Evolutionary conservation across 1,140 invertebrate species (phyloP).

Genomic region (Chionoecetes opilio): DNA sequence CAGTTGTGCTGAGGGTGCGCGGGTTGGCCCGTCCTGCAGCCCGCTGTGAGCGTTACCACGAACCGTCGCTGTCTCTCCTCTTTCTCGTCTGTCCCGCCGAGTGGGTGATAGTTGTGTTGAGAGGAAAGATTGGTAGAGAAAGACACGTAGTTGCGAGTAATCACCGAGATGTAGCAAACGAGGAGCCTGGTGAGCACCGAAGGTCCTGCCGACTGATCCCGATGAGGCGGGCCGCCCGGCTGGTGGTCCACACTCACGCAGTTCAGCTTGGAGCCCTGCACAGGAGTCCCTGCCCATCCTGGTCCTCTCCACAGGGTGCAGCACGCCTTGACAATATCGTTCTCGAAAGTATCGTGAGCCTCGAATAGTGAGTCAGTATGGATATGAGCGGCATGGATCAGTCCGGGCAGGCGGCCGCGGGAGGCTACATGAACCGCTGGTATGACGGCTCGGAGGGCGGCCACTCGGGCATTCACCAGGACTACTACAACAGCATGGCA

Average conservation of each 20-base stretch:
- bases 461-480: conserved; percentile 77
- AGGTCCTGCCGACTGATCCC: conserved; percentile 58
- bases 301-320: background rate
- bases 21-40: conserved; percentile 62
- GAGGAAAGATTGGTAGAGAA: conserved; percentile 57
- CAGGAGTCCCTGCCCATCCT: background rate
- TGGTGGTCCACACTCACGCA: conserved; percentile 53
- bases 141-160: conserved; percentile 61
- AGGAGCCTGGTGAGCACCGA: conserved; percentile 39
- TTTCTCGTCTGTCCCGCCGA: conserved; percentile 21
- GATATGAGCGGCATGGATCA: conserved; percentile 80
- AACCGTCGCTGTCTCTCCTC: conserved; percentile 44
- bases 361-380: conserved; percentile 65
- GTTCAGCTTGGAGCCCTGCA: conserved; percentile 53
- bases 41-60: conserved; percentile 63
- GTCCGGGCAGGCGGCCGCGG: conserved; percentile 73
- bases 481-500: conserved; percentile 80
- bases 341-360: conserved; percentile 55
- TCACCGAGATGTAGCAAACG: conserved; percentile 71
- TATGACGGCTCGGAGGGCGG: conserved; percentile 78
- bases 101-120: conserved; percentile 57
- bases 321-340: conserved; percentile 62
- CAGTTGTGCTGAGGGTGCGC: conserved; percentile 76
- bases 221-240: conserved; percentile 65
- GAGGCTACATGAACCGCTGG: conserved; percentile 79